Conservation (phyloP, 2,113 vertebrate genomes). For the Pluvianellus socialis region DNA sequence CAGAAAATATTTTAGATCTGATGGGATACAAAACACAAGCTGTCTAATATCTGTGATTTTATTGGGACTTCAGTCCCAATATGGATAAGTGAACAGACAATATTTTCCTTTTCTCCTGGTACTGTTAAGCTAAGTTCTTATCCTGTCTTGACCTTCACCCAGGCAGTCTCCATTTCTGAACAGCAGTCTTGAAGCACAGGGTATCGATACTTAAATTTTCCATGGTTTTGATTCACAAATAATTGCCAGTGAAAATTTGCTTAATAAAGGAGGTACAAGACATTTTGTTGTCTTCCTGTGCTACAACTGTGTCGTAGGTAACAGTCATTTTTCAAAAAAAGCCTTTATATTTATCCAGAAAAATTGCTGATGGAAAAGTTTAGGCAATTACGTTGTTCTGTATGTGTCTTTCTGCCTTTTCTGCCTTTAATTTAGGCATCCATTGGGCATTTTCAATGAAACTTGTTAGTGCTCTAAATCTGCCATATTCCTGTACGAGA, state of each 20-base stretch:
- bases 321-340: background rate
- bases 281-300: background rate
- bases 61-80: background rate
- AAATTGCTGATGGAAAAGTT: background rate
- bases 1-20: background rate
- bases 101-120: background rate
- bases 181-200: background rate
- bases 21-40: background rate
- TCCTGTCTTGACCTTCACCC: background rate
- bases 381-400: background rate
- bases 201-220: background rate
- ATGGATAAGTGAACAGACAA: background rate
- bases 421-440: background rate
- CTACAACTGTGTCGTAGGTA: background rate
- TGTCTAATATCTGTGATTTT: background rate
- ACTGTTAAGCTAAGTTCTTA: background rate
- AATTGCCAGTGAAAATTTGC: background rate
- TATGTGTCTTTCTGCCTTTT: background rate
- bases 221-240: background rate
- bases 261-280: background rate
- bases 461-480: background rate
- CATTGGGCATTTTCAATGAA: background rate
- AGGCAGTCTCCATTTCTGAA: background rate
- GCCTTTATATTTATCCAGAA: background rate
- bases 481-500: background rate